Evolutionary conservation across 2,797 vertebrate genomes (phyloP), one percentile per base, ranked within the genome.

Genomic region (Sphaeramia orbicularis): DNA sequence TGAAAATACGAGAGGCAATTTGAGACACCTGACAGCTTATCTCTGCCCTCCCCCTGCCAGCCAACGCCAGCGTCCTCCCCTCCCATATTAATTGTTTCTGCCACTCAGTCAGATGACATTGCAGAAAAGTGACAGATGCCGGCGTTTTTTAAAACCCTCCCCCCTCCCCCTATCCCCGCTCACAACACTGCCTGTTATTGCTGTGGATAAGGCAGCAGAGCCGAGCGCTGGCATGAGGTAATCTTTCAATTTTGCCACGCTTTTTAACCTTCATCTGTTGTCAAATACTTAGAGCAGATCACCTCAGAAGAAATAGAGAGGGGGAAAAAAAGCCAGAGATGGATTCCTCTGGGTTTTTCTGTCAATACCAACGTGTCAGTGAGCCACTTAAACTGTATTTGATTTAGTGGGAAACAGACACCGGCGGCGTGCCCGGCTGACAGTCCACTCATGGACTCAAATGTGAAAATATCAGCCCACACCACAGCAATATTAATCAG

Each of bases 101-200:
- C 75, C 87, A 80, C 78, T 90, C 82, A 86, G 66, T 62, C 53
- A 74, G 69, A 85, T 86, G 84, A 87, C 78, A 79, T 81, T 78
- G 74, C 65, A 52, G 54, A 81, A 78, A 85, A 84, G 61, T 75
- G 81, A 86, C 71, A 85, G 76, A 71, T 78, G 72, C 62, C 30
- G 50, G 21, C 37, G 0, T 61, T 73, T 58, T 6, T 35, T 18
- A 19, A 19, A 16, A n/a, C 16, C 32, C 56, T 32, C 45, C 40
- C 16, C 40, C 41, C 14, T 2, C 27, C 56, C 42, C 14, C 37
- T 6, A 18, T 21, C 27, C 43, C 36, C 6, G 3, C 50, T 45
- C 51, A 32, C 38, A 30, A 51, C 36, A 50, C n/a, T 15, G 49
- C 16, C 13, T 66, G 69, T 76, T 81, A 73, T 83, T 75, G 65